Evolutionary conservation across 1,140 invertebrate species (phyloP), one percentile per base, ranked within the genome.

Genomic region (Gryllus bimaculatus): DNA sequence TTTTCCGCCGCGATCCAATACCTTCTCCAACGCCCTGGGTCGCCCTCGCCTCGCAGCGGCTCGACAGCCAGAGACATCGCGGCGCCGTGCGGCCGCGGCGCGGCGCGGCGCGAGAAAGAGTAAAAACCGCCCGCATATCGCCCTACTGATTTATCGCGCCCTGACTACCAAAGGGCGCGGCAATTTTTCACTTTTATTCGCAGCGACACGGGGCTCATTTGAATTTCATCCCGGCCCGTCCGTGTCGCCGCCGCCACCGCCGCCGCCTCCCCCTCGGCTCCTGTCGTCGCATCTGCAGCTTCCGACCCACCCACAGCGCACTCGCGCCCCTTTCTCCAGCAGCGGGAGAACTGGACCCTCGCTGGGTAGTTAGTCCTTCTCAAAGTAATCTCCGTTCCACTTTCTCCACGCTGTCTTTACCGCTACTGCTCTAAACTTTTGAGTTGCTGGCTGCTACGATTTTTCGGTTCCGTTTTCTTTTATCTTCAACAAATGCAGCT

Each of bases 161-260:
- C 10, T 66, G 54, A 2, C 54, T 66, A 66, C 54, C 10, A 66
- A 66, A 66, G 54, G 54, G 54, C 54, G 18, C 54, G 54, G 54
- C 54, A 66, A 66, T 66, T 66, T 66, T 66, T 66, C 54, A 66
- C 54, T 66, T 66, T 66, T 66, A 66, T 66, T 66, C 54, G 54
- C 54, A 66, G 54, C 54, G 54, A 66, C 54, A 66, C 54, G 10
- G 54, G 54, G 54, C 54, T 66, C 54, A 66, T 66, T 66, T 66
- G 54, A 66, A 66, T 66, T 66, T 66, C 54, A 66, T 66, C 54
- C 54, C 54, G 18, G 18, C 54, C 0, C 54, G 18, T 39, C 26
- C 26, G 26, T 39, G 26, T 39, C 26, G 26, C 54, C 54, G 18
- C 26, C 26, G 54, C 54, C 54, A 7, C 54, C 54, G 18, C 10